Percentiles rank a stretch among this genome's conserved stretches.
phyloP scores from a whole-genome alignment of 2,797 vertebrate species.

The Toxotes lorentzi region DNA sequence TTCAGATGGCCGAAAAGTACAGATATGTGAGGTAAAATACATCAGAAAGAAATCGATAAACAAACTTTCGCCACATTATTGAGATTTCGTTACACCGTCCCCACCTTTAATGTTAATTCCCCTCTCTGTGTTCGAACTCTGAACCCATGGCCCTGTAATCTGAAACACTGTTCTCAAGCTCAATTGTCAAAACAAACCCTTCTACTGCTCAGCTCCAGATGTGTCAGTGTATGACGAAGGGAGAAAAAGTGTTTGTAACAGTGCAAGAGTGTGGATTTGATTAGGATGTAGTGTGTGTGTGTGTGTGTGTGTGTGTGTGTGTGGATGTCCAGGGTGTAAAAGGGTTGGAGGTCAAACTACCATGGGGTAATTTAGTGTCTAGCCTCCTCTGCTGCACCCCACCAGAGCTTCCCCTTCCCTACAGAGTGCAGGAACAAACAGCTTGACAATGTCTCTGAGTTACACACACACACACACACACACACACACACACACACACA shows the following conservation, averaged over 20 bases:
- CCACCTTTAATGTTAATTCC: slow-evolving; percentile 26
- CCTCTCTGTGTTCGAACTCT: slow-evolving; percentile 41
- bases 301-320: slow-evolving; percentile 7
- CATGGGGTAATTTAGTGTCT: slow-evolving; percentile 71
- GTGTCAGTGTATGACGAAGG: slow-evolving; percentile 51
- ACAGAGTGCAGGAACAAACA: slow-evolving; percentile 88
- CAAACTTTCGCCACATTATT: slow-evolving; percentile 1
- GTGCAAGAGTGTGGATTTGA: slow-evolving; percentile 60
- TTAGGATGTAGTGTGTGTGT: slow-evolving; percentile 56
- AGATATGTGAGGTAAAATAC: background rate
- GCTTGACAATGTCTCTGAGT: background rate
- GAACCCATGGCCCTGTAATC: slow-evolving; percentile 58
- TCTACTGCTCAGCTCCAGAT: slow-evolving; percentile 72
- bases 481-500: background rate
- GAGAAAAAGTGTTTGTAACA: slow-evolving; percentile 30
- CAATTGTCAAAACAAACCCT: slow-evolving; percentile 77
- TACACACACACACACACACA: background rate
- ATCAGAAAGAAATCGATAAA: slow-evolving; percentile 7
- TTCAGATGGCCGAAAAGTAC: background rate
- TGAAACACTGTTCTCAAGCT: slow-evolving; percentile 58
- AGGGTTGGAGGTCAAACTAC: slow-evolving; percentile 80
- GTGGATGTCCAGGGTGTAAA: slow-evolving; percentile 27
- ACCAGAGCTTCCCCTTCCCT: slow-evolving; percentile 85
- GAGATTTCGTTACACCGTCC: slow-evolving; percentile 5
- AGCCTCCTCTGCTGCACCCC: slow-evolving; percentile 65